Percentiles rank a stretch among this genome's conserved stretches.
These are phyloP conservation scores for Coendou prehensilis DNA, from an alignment of 2,797 vertebrate species.

Conservation along the genomic window DNA sequence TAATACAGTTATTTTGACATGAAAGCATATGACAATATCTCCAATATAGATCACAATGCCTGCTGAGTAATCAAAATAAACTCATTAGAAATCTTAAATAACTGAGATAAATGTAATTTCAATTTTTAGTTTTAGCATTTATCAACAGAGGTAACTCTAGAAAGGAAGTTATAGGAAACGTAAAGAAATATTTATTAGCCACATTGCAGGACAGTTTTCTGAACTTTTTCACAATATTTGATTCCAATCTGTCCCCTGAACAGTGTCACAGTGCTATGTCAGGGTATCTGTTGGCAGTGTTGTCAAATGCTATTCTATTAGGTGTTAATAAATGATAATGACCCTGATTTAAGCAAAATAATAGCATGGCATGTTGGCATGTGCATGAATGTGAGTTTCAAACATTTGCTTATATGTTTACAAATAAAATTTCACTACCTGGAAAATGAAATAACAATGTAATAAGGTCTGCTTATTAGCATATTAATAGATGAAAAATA, in stretches of 20 bases:
- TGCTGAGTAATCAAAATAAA: neutral
- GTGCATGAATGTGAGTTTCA: neutral
- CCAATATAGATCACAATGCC: neutral
- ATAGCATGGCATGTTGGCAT: neutral
- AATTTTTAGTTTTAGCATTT: neutral
- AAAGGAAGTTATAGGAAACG: neutral
- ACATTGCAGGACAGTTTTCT: neutral
- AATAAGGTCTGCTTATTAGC: neutral
- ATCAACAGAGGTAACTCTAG: neutral
- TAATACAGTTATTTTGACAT: neutral
- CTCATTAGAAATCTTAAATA: neutral
- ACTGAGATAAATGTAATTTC: neutral
- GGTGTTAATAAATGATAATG: neutral
- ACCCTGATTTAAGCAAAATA: neutral
- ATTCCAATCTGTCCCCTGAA: neutral
- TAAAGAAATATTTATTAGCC: neutral
- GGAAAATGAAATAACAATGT: neutral
- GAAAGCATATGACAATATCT: neutral
- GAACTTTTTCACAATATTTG: neutral
- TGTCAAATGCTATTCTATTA: neutral
- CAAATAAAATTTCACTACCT: conserved; percentile 22
- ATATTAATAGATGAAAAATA: neutral
- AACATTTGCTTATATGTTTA: neutral
- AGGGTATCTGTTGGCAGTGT: neutral
- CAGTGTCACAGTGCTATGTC: neutral